Base-by-base conservation (phyloP, 2,797 vertebrate species). In the Australoheros facetus region DNA sequence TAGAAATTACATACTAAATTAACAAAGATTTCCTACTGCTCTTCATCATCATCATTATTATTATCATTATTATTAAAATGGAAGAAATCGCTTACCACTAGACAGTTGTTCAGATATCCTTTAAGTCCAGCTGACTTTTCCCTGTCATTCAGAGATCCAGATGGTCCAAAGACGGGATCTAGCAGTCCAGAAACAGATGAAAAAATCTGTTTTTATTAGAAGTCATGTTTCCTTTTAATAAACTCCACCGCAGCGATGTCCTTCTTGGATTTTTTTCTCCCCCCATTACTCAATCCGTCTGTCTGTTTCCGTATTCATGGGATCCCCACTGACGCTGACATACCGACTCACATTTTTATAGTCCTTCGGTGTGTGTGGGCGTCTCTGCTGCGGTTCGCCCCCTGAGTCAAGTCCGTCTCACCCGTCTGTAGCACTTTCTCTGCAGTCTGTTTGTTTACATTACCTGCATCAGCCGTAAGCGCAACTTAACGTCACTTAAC, bases 341-440 rank as follows among this genome's bases (percentile, higher is more conserved):
- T 4, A 19, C 81, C 0, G 42, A 55, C 23, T 45, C 21, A 4
- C 3, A 51, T 59, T 80, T 91, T 91, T 91, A 91, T 91, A 91
- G 69, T 14, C 62, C 73, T 69, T 58, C 71, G 5, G 76, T 5
- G 17, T 23, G 78, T 56, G 86, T 71, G 92, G 86, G 89, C 85
- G 91, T 87, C 82, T 82, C 81, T 79, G 76, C 74, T 66, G 73
- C 72, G 60, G 81, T 30, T 21, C 13, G 28, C 51, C 45, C 26
- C 39, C 51, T 21, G 78, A 81, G n/a, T 76, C 82, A 78, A 26
- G 56, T 12, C 23, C 0, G 60, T 66, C 71, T 74, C 73, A 42
- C 9, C 60, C 9, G 34, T 57, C 28, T 1, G 53, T 32, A 16
- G 39, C 75, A 7, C 66, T 12, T 4, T 56, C n/a, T 7, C 71